Evolutionary conservation across 2,797 vertebrate species (phyloP).

Genomic region (Galaxias olidus): DNA sequence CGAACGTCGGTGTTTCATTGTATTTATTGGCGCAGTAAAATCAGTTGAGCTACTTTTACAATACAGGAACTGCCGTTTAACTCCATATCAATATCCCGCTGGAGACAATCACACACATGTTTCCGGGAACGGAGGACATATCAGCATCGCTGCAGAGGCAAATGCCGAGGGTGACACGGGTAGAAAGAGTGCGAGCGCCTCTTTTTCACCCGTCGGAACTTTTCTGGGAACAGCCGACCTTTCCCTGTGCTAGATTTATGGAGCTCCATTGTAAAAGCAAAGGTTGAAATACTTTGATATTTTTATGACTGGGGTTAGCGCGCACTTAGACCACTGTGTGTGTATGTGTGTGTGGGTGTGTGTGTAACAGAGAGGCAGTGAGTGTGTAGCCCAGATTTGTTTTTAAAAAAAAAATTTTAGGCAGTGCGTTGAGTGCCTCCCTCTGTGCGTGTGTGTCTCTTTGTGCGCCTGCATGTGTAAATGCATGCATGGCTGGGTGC

Average conservation of each 20-base stretch:
- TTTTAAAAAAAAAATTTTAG: too few species aligned
- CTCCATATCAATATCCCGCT: too few species aligned
- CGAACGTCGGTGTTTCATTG: not conserved
- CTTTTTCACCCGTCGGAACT: not conserved
- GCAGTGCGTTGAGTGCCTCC: too few species aligned
- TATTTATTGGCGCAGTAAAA: too few species aligned
- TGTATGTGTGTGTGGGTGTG: conserved; percentile 13
- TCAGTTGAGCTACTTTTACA: too few species aligned
- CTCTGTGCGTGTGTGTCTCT: conserved; percentile 7
- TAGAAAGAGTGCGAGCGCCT: too few species aligned
- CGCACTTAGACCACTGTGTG: conserved; percentile 7
- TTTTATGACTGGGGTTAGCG: conserved; percentile 42
- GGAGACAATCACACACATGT: too few species aligned
- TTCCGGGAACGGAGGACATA: too few species aligned
- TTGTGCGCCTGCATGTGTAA: conserved; percentile 6
- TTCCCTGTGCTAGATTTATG: conserved; percentile 47
- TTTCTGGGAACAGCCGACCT: conserved; percentile 39
- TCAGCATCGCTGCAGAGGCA: too few species aligned
- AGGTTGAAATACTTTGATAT: conserved; percentile 53
- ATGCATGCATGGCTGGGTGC: conserved; percentile 4
- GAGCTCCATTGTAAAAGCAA: conserved; percentile 44
- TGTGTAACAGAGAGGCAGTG: not conserved
- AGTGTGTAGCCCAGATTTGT: too few species aligned
- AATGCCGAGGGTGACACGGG: too few species aligned
- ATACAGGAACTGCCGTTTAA: too few species aligned